Conservation (phyloP, 2,113 vertebrate species). For the Euleptes europaea region DNA sequence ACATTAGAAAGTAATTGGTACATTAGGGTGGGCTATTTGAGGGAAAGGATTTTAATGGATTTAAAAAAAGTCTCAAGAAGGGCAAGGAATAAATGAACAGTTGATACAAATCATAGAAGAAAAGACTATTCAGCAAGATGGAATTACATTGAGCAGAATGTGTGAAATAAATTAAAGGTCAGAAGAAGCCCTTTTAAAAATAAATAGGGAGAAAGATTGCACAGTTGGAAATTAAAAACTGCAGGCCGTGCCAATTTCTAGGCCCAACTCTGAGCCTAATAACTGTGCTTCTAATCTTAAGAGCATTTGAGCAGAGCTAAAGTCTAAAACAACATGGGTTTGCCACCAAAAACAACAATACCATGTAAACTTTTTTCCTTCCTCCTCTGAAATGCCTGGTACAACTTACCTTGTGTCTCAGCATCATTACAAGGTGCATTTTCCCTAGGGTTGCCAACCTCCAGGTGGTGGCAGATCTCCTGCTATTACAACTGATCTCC, state of each 20-base stretch:
- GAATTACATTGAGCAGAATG: neutral
- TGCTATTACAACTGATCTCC: too few species aligned
- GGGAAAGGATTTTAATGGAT: conserved; percentile 19
- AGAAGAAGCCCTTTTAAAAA: neutral
- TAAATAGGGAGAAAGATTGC: neutral
- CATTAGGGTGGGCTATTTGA: neutral
- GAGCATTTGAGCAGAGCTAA: neutral
- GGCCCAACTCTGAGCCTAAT: neutral
- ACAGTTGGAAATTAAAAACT: neutral
- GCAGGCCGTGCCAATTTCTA: neutral
- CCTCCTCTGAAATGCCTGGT: neutral
- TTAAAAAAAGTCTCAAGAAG: conserved; percentile 18
- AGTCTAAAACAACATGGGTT: neutral
- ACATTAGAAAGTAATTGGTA: conserved; percentile 6
- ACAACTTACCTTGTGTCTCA: too few species aligned
- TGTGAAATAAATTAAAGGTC: conserved; percentile 28
- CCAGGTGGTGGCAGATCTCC: too few species aligned
- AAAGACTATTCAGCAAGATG: conserved; percentile 45
- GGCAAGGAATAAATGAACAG: neutral
- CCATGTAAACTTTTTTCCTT: neutral
- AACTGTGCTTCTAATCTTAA: neutral
- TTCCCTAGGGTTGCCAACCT: too few species aligned
- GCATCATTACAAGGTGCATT: neutral
- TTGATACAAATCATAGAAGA: neutral
- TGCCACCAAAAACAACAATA: neutral